Evolutionary conservation across 2,797 vertebrate genomes (phyloP).

Genomic region (Aplochiton taeniatus): DNA sequence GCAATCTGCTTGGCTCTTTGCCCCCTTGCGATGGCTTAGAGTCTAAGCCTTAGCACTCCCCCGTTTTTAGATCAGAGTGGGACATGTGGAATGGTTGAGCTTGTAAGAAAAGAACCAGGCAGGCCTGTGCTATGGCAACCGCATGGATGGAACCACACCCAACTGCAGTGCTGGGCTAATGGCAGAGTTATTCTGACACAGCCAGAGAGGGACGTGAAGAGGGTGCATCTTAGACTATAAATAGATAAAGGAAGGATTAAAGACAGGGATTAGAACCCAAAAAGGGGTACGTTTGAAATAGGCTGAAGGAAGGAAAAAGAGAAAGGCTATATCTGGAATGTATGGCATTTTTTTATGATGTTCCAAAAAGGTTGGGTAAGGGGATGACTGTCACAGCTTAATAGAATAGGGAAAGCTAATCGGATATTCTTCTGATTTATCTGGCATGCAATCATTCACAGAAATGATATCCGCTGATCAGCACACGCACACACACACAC

Average conservation of each 20-base stretch:
- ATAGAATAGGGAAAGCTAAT: not conserved
- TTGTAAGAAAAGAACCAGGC: not conserved
- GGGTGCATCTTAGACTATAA: not conserved
- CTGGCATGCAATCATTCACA: conserved; percentile 5
- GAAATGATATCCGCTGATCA: not conserved
- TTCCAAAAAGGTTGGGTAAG: not conserved
- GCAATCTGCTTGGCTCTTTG: too few species aligned
- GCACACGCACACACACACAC: not conserved
- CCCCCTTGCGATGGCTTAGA: too few species aligned
- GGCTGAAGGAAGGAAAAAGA: not conserved
- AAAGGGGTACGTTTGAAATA: not conserved
- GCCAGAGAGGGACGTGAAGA: conserved; percentile 1
- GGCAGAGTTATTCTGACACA: not conserved
- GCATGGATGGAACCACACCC: conserved; percentile 35
- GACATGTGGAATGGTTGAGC: too few species aligned
- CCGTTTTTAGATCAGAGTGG: not conserved
- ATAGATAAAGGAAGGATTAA: not conserved
- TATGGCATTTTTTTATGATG: not conserved
- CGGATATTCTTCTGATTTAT: conserved; percentile 5
- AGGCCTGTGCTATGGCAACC: not conserved
- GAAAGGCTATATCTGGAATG: not conserved
- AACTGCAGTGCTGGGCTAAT: conserved; percentile 21
- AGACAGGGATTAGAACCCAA: not conserved
- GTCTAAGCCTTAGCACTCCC: too few species aligned
- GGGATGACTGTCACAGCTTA: not conserved